Base-by-base conservation (phyloP, 2,888 invertebrate genomes). In the Cabera pusaria region DNA sequence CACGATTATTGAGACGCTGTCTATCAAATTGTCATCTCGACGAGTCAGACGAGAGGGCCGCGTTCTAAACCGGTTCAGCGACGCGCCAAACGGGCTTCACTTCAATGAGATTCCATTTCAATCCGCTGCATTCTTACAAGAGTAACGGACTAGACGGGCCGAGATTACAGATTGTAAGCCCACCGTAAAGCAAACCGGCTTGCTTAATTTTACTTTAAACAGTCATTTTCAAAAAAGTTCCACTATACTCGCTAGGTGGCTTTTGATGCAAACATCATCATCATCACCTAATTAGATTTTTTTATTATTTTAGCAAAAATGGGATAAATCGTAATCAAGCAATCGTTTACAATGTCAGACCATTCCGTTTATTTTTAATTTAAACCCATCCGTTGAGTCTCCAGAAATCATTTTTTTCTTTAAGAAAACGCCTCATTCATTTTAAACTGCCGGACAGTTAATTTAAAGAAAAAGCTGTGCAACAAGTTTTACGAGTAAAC, bases 31-130 rank as follows among this genome's bases (percentile, higher is more conserved):
- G 79, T 79, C 78, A 77, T 77, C 68, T 67, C 64, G 64, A 54
- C 52, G 58, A 64, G 59, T 69, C 75, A 75, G 78, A 77, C 75
- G 63, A 61, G 66, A 68, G 69, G 29, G 72, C 72, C 64, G 66
- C 66, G 67, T 60, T 66, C 44, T 47, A 72, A 85, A 87, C 86
- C 85, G 84, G 87, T 86, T 72, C 60, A 59, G 67, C 71, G 56
- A 66, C 73, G 57, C 60, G 75, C 73, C 58, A 49, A 65, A 58
- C 68, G 56, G 69, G 75, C 75, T 74, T 64, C 67, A 77, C 81
- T 80, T 84, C 86, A 85, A 87, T 86, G 83, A 87, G 82, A 88
- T 87, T 87, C 87, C 83, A 77, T 84, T 85, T 83, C 81, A 81
- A 81, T 80, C 77, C 80, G 72, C 76, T 78, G 83, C 85, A 87